Evolutionary conservation across 2,113 vertebrate species (phyloP).

Genomic region (Anser brachyrhynchus): DNA sequence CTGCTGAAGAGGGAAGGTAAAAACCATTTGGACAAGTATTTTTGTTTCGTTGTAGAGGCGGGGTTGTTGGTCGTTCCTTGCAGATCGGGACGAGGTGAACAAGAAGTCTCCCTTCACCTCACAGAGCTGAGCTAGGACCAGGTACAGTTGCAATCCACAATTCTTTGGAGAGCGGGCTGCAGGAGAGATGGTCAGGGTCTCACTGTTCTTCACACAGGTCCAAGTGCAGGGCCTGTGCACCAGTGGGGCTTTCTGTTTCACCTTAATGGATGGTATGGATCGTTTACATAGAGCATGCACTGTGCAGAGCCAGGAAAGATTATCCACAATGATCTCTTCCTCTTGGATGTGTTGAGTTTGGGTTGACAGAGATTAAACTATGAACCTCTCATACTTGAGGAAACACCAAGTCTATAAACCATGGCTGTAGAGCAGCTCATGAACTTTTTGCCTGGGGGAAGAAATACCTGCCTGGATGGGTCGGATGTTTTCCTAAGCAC

Average conservation of each 20-base stretch:
- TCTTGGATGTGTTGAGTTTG: not conserved
- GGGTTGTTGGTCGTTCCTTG: not conserved
- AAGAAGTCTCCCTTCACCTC: conserved; percentile 9
- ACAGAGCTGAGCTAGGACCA: conserved; percentile 48
- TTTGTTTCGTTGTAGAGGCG: conserved; percentile 10
- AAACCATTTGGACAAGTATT: not conserved
- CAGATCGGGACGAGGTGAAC: not conserved
- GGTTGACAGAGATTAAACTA: not conserved
- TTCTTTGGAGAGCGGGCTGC: not conserved
- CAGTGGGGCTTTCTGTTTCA: not conserved
- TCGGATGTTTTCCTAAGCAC: not conserved
- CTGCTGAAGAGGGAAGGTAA: conserved; percentile 16
- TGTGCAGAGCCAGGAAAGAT: not conserved
- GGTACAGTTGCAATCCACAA: not conserved
- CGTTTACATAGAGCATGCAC: not conserved
- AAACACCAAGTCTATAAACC: not conserved
- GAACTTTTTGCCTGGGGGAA: not conserved
- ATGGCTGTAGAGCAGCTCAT: not conserved
- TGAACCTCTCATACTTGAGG: not conserved
- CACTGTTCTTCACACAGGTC: not conserved
- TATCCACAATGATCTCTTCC: not conserved
- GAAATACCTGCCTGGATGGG: not conserved
- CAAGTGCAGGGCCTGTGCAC: accelerated
- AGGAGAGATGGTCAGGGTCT: not conserved
- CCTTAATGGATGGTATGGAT: not conserved